Conservation (phyloP, 2,888 invertebrate species). For the Lepidochitona cinerea region DNA sequence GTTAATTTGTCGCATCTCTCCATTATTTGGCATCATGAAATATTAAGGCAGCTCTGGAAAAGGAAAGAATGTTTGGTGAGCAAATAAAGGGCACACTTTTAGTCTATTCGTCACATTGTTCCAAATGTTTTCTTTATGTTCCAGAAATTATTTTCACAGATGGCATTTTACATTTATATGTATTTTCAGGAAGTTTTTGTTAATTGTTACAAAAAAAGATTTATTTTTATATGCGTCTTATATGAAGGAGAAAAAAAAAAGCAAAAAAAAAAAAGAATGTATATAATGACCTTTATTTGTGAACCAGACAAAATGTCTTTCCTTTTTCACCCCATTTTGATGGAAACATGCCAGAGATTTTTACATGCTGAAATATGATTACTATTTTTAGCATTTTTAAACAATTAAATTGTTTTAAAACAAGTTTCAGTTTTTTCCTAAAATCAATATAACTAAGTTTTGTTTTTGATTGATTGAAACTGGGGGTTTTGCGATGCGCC, state of each 20-base stretch:
- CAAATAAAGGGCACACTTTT: not conserved
- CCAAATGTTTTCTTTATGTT: not conserved
- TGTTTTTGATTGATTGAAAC: too few species aligned
- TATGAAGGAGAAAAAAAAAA: not conserved
- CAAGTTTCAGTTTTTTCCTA: too few species aligned
- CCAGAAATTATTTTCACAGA: not conserved
- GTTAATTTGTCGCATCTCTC: too few species aligned
- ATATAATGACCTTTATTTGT: not conserved
- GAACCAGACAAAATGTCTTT: not conserved
- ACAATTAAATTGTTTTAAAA: not conserved
- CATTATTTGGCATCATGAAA: too few species aligned
- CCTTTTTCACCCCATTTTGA: not conserved
- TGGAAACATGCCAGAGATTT: not conserved
- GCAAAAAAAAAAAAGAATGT: not conserved
- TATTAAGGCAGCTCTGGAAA: slow-evolving; percentile 8
- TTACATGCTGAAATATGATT: not conserved
- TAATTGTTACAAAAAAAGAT: not conserved
- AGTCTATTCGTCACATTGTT: not conserved
- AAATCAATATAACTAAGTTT: too few species aligned
- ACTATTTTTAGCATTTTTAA: not conserved
- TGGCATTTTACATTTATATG: not conserved
- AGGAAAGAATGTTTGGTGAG: not conserved
- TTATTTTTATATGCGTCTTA: slow-evolving; percentile 2
- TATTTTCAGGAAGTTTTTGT: not conserved
- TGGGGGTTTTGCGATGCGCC: too few species aligned